Conservation (phyloP, 2,888 invertebrate genomes). For the Aleiodes leptofemur region DNA sequence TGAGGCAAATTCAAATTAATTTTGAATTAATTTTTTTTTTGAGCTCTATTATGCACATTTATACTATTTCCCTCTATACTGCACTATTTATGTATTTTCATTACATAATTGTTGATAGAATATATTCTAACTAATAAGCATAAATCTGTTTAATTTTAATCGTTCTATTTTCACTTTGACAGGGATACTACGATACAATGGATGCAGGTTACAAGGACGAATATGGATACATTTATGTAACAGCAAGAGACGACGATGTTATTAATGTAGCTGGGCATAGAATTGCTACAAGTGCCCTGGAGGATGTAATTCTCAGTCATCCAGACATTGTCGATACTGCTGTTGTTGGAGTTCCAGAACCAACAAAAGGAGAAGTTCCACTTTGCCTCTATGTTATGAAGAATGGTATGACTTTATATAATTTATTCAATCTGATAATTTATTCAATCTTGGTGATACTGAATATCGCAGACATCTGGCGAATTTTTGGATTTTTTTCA, state of each 20-base stretch:
- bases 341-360: slow-evolving; percentile 93
- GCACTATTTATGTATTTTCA: neutral
- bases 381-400: slow-evolving; percentile 90
- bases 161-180: slow-evolving; percentile 5
- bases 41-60: too few relatives aligned
- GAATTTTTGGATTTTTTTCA: too few relatives aligned
- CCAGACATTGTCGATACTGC: slow-evolving; percentile 90
- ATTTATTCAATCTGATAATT: slow-evolving; percentile 60
- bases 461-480: too few relatives aligned
- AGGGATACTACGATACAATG: slow-evolving; percentile 96
- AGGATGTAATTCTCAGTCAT: slow-evolving; percentile 93
- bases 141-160: neutral
- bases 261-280: slow-evolving; percentile 97
- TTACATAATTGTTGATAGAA: neutral
- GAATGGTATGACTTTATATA: slow-evolving; percentile 74
- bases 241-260: slow-evolving; percentile 94
- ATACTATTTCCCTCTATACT: neutral
- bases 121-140: neutral
- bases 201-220: slow-evolving; percentile 93
- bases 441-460: slow-evolving; percentile 71
- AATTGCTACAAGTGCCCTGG: slow-evolving; percentile 91
- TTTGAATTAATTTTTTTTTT: too few relatives aligned
- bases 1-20: too few relatives aligned
- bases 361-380: slow-evolving; percentile 93
- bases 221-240: slow-evolving; percentile 90